These are phyloP conservation scores for Pardalotus punctatus DNA, from an alignment of 2,113 vertebrate genomes.

Conservation along the genomic window DNA sequence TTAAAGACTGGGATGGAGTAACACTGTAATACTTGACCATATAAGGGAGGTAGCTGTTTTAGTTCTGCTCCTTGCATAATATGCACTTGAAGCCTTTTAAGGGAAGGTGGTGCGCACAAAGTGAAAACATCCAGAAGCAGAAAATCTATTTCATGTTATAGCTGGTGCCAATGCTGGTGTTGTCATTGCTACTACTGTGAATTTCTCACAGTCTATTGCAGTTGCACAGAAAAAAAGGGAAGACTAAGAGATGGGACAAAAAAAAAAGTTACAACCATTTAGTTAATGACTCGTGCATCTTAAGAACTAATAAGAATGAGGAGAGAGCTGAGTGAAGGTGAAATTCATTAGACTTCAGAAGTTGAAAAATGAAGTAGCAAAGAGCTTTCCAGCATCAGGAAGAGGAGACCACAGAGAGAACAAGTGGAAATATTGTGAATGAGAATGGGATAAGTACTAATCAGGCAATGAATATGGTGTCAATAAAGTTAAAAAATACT, in stretches of 20 bases:
- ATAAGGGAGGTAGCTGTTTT: conserved; percentile 63
- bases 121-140: conserved; percentile 61
- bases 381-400: background rate
- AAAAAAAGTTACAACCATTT: background rate
- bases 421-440: background rate
- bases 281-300: background rate
- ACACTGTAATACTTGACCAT: conserved; percentile 69
- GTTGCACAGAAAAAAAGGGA: background rate
- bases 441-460: background rate
- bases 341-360: background rate
- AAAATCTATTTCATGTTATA: conserved; percentile 44
- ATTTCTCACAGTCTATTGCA: conserved; percentile 7
- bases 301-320: background rate
- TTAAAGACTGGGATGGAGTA: conserved; percentile 40
- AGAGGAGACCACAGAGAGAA: background rate
- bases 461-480: background rate
- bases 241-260: background rate
- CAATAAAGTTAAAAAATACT: background rate
- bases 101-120: conserved; percentile 44
- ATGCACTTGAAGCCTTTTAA: conserved; percentile 73
- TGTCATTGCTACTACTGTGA: background rate
- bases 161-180: conserved; percentile 24
- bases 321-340: background rate
- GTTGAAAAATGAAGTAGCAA: background rate
- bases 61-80: conserved; percentile 56